Base-by-base conservation (phyloP, 2,113 vertebrate species). In the Cyrtonyx montezumae region DNA sequence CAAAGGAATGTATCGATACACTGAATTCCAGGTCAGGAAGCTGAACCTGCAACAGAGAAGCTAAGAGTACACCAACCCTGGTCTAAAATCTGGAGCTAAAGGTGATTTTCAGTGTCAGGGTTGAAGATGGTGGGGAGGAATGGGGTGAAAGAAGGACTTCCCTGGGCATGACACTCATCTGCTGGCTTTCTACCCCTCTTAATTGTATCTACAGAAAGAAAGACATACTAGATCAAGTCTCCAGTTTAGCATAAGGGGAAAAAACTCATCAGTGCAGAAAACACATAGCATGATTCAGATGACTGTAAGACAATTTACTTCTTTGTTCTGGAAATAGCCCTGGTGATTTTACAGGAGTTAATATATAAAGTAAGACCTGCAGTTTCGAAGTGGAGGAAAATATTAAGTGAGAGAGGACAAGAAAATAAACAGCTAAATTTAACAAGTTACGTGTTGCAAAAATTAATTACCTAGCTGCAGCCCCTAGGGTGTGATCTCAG, bases 401-500 rank as follows among this genome's bases (percentile, higher is more conserved):
- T 69, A 92, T 70, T 37, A 83, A 55, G 49, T 90, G 94, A 79
- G 78, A 91, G 58, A 82, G 71, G 89, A 87, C 49, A 89, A 74
- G 78, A 83, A 89, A 93, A 70, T 71, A 84, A 93, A 65, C 63
- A 92, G 32, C 49, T 56, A 71, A 55, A 87, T 84, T n/a, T 79
- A 94, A 87, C 55, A 82, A 51, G 67, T 77, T 77, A 42, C 6
- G 30, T 79, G 75, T 55, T 87, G 81, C 70, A 95, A 75, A 79
- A 92, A 93, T 89, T 82, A 89, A 92, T 96, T 83, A 91, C 49
- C 43, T 59, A 55, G 28, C 80, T 84, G 63, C 74, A 76, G 45
- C 55, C 92, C 77, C 75, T 7, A 2, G 84, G 70, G 70, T 70
- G 63, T 66, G 78, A 96, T 91, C 87, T 91, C 63, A 77, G 94